Evolutionary conservation across 2,797 vertebrate species (phyloP), one percentile per base, ranked within the genome.

Genomic region (Carduelis carduelis): DNA sequence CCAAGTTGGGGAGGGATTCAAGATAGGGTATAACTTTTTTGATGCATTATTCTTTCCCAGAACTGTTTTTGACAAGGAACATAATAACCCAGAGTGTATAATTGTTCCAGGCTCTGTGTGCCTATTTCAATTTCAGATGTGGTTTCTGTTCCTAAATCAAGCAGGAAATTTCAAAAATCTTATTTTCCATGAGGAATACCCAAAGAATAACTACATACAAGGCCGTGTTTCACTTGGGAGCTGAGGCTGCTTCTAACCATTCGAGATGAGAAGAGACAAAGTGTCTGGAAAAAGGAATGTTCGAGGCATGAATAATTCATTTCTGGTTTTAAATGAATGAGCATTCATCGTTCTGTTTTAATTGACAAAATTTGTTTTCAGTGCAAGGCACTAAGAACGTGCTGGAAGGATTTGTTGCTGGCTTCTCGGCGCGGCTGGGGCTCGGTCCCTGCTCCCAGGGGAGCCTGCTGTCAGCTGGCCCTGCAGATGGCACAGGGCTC

Each of bases 401-500:
- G 59, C 55, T 63, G 6, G 50, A 28, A 39, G 6, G 34, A 39
- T 18, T 61, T 76, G 61, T 16, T 55, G 43, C 32, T 20, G 7
- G 17, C 39, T 50, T 37, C 49, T 71, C 3, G 19, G 3, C 1
- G 35, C 44, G 2, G 9, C 8, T 7, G 49, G 46, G 52, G 57
- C 83, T 61, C 16, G 2, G 43, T 43, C 61, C 21, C 64, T 8
- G 74, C 37, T 68, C 96, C 95, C 89, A 46, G 92, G 89, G 85
- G 93, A 69, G 39, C 4, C 4, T 3, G 55, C 78, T 75, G 65
- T 92, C 95, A 92, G 90, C 95, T 96, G 95, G 69, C 69, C 79
- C 55, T 65, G 72, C 96, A 95, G 89, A 93, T 94, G 95, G 93
- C 83, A 74, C 84, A 15, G 66, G 59, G 89, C 82, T 90, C 3